These are phyloP conservation scores for Andrena minutula DNA, from an alignment of 2,888 invertebrate species.

Conservation along the genomic window DNA sequence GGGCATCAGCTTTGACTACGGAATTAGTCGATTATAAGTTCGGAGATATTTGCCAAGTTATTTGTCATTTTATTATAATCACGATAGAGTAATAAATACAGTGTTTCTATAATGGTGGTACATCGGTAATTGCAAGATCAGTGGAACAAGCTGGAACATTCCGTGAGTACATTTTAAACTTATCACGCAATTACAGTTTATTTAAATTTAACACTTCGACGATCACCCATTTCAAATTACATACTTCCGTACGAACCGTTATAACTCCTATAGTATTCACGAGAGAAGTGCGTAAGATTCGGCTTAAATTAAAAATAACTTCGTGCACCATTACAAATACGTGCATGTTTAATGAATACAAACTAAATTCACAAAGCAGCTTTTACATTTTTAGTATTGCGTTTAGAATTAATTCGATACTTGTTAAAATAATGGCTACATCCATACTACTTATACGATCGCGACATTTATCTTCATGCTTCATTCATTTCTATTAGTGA, in stretches of 20 bases:
- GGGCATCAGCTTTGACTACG: not conserved
- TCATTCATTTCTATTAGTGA: constrained; percentile 36
- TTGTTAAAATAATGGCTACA: constrained; percentile 33
- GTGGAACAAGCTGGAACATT: constrained; percentile 13
- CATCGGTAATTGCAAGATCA: constrained; percentile 25
- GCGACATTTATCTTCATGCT: constrained; percentile 48
- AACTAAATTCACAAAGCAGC: constrained; percentile 15
- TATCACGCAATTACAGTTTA: constrained; percentile 20
- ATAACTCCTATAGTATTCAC: not conserved
- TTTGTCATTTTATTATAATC: constrained; percentile 39
- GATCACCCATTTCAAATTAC: not conserved
- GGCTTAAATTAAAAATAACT: not conserved
- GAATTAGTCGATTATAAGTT: not conserved
- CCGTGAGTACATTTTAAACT: constrained; percentile 26
- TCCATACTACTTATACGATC: constrained; percentile 24
- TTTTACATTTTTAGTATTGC: constrained; percentile 23
- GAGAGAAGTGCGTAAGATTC: not conserved
- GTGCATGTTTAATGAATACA: constrained; percentile 7
- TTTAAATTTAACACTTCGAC: constrained; percentile 9
- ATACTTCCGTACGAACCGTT: not conserved
- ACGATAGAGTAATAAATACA: constrained; percentile 39
- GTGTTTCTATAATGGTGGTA: constrained; percentile 41
- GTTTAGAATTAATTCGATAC: constrained; percentile 19
- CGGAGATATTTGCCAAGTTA: not conserved
- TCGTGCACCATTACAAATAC: constrained; percentile 9